Evolutionary conservation across 2,113 vertebrate species (phyloP).

Genomic region (Macrotis lagotis): DNA sequence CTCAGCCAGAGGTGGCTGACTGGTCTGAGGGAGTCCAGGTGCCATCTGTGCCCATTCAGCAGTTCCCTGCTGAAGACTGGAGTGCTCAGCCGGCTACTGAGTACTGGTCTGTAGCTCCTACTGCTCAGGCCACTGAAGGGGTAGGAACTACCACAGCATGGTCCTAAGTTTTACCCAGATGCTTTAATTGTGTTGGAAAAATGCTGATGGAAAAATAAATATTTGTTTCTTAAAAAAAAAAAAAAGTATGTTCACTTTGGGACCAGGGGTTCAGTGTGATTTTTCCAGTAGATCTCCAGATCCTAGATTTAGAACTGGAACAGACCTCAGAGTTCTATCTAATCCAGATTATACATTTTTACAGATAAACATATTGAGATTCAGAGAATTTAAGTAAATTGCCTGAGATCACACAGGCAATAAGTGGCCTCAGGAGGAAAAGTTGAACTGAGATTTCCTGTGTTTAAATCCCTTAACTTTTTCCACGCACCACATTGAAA

Average conservation of each 20-base stretch:
- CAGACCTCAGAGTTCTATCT: background rate
- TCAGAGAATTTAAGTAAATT: background rate
- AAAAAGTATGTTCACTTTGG: constrained; percentile 1
- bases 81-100: too few relatives aligned
- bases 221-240: too few relatives aligned
- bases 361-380: background rate
- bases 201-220: too few relatives aligned
- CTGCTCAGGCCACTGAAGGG: too few relatives aligned
- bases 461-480: background rate
- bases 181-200: too few relatives aligned
- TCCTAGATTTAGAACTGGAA: background rate
- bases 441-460: background rate
- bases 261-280: background rate
- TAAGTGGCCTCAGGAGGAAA: background rate
- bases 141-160: too few relatives aligned
- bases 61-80: too few relatives aligned
- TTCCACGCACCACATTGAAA: background rate
- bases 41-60: too few relatives aligned
- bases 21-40: too few relatives aligned
- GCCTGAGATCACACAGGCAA: background rate
- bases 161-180: too few relatives aligned
- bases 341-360: background rate
- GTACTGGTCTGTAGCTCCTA: too few relatives aligned
- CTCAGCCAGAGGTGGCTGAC: too few relatives aligned
- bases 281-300: background rate